Conservation (phyloP, 2,888 invertebrate species). For the Megastigmus dorsalis region DNA sequence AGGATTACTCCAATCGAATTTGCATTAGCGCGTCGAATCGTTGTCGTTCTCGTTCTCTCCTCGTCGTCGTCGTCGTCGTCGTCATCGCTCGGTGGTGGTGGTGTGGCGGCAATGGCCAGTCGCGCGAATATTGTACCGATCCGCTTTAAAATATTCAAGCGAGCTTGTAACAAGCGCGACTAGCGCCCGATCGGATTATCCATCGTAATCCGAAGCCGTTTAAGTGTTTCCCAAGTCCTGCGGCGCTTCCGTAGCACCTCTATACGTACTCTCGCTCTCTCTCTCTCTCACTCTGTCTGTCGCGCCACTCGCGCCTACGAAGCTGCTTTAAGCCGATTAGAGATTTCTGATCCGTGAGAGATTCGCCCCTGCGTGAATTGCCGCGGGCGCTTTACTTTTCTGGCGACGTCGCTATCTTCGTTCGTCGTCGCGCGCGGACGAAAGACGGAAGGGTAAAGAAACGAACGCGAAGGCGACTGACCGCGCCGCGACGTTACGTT, state of each 20-base stretch:
- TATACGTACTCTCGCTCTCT: no score
- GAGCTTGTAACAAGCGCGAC: background rate
- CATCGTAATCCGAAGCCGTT: constrained; percentile 43
- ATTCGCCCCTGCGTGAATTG: background rate
- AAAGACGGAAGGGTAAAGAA: no score
- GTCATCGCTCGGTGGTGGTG: no score
- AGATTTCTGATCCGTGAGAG: constrained; percentile 3
- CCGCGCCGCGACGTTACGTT: no score
- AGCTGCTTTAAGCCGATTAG: constrained; percentile 38
- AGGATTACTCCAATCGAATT: constrained; percentile 28
- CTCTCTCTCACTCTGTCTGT: no score
- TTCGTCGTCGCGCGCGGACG: background rate
- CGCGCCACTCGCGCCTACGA: no score
- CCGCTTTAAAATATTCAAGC: constrained; percentile 33
- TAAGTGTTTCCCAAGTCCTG: background rate
- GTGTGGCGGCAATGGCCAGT: no score
- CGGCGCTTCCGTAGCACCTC: no score
- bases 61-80: no score
- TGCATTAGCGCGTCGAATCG: background rate
- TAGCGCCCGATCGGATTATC: constrained; percentile 12
- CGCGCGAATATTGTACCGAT: background rate
- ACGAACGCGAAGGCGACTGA: no score
- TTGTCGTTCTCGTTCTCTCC: no score
- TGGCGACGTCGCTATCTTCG: background rate
- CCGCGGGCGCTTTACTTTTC: background rate